Percentiles rank a stretch among this genome's conserved stretches.
Conservation (phyloP, 1,140 invertebrate species). For the Ectropis grisescens region DNA sequence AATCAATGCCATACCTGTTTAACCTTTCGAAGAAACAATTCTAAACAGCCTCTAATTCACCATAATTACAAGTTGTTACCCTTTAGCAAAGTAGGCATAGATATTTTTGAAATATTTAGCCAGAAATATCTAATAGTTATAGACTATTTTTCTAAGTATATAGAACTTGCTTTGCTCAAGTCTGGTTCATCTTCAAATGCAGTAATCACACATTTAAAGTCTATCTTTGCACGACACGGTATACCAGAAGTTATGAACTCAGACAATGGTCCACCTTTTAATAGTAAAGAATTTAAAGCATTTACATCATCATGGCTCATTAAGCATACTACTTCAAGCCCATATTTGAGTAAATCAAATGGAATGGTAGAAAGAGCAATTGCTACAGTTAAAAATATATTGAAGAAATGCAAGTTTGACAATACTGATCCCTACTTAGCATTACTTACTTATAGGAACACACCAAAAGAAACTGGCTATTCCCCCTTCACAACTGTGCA, state of each 20-base stretch:
- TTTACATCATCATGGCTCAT: constrained; percentile 14
- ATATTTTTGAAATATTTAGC: too few relatives aligned
- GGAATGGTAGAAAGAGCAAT: constrained; percentile 7
- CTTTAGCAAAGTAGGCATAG: too few relatives aligned
- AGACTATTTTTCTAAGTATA: constrained; percentile 2
- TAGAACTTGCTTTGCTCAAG: neutral
- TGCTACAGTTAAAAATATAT: constrained; percentile 6
- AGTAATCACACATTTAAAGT: neutral
- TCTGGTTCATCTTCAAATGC: too few relatives aligned
- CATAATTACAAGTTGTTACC: too few relatives aligned
- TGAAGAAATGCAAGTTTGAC: constrained; percentile 4
- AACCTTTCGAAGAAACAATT: too few relatives aligned
- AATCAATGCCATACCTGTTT: too few relatives aligned
- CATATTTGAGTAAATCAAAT: constrained; percentile 9
- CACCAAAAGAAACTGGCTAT: too few relatives aligned
- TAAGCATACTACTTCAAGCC: constrained; percentile 11
- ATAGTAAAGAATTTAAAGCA: constrained; percentile 9
- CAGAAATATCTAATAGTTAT: neutral
- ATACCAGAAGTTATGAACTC: constrained; percentile 9
- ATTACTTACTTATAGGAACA: too few relatives aligned
- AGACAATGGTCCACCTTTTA: constrained; percentile 12
- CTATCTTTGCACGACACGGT: constrained; percentile 9
- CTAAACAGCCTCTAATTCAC: too few relatives aligned
- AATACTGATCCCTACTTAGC: constrained; percentile 11
- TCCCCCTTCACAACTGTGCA: too few relatives aligned